phyloP scores from a whole-genome alignment of 1,140 invertebrate species.

The Formica selysi region DNA sequence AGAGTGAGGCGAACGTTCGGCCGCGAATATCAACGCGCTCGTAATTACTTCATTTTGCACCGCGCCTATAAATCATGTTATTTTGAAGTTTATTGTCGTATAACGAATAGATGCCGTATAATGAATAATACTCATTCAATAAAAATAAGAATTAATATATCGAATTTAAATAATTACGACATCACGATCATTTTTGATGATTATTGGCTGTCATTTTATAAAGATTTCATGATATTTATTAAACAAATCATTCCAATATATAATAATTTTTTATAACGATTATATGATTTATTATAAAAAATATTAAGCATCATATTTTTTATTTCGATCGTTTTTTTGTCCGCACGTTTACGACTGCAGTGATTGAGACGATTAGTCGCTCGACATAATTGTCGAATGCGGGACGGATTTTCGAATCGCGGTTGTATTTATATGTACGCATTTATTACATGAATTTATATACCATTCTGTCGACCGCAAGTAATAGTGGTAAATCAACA shows the following conservation, averaged over 20 bases:
- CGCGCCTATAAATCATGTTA: neutral
- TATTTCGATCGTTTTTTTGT: neutral
- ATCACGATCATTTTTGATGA: neutral
- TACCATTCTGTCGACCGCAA: slow-evolving; percentile 35
- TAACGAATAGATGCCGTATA: neutral
- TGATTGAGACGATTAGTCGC: neutral
- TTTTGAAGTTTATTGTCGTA: neutral
- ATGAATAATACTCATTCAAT: neutral
- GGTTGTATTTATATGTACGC: slow-evolving; percentile 38
- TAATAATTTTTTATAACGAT: neutral
- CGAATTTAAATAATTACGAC: neutral
- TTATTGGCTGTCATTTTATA: neutral
- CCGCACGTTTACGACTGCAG: neutral
- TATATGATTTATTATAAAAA: neutral
- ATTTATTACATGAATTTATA: slow-evolving; percentile 59
- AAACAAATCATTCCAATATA: neutral
- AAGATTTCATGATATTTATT: neutral
- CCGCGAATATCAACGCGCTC: slow-evolving; percentile 27
- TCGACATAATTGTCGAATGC: slow-evolving; percentile 40
- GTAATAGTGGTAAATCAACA: slow-evolving; percentile 52
- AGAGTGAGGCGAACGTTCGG: neutral
- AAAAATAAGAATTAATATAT: neutral
- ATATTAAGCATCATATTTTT: neutral
- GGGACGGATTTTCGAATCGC: neutral
- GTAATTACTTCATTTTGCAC: slow-evolving; percentile 54